Evolutionary conservation across 2,888 invertebrate species (phyloP).

Genomic region (Lepeophtheirus nordmannii): DNA sequence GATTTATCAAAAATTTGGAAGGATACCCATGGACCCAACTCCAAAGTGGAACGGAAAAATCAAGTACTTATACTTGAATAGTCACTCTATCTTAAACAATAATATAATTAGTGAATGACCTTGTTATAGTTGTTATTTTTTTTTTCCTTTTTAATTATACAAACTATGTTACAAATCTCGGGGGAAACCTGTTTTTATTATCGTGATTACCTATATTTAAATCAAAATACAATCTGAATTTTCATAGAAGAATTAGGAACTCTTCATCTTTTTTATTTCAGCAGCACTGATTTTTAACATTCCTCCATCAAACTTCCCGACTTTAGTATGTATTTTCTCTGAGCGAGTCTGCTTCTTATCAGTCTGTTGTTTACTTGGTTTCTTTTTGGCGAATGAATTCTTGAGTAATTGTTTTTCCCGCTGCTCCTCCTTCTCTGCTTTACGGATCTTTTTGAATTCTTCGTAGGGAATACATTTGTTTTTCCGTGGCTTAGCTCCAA

Average conservation of each 20-base stretch:
- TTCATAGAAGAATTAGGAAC: background rate
- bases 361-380: background rate
- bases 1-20: background rate
- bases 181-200: too few relatives aligned
- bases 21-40: background rate
- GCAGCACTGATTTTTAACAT: slow-evolving; percentile 9
- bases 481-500: slow-evolving; percentile 67
- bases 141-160: too few relatives aligned
- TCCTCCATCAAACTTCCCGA: slow-evolving; percentile 24
- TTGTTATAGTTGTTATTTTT: too few relatives aligned
- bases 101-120: too few relatives aligned
- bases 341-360: background rate
- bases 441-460: slow-evolving; percentile 4
- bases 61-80: background rate
- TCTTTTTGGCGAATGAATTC: background rate
- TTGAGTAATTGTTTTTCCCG: background rate
- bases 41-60: background rate
- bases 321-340: slow-evolving; percentile 5
- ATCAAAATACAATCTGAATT: too few relatives aligned
- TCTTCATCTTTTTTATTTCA: slow-evolving; percentile 16
- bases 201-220: too few relatives aligned
- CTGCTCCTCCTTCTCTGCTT: slow-evolving; percentile 1
- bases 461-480: slow-evolving; percentile 38
- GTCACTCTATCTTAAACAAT: background rate
- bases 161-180: too few relatives aligned